Percentiles rank a stretch among this genome's conserved stretches.
Conservation (phyloP, 2,888 invertebrate genomes). For the Epinotia nisella region DNA sequence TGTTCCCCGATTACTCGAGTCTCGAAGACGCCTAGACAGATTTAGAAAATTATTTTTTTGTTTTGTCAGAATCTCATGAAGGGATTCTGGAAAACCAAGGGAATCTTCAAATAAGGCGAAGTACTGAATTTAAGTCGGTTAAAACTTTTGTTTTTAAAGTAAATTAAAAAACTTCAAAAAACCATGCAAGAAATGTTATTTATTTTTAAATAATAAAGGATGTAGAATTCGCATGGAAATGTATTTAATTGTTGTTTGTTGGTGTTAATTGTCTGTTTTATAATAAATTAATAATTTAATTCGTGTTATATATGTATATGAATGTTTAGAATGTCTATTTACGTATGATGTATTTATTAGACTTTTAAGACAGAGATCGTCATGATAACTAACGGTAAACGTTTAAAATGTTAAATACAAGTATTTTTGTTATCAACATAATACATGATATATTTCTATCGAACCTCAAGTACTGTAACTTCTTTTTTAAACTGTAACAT, state of each 20-base stretch:
- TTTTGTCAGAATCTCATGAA: no score
- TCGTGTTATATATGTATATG: constrained; percentile 37
- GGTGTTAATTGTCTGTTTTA: constrained; percentile 41
- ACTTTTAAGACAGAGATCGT: constrained; percentile 9
- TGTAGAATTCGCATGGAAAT: constrained; percentile 32
- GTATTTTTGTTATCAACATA: not conserved
- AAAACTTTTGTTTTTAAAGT: no score
- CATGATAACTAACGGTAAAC: not conserved
- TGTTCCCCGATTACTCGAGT: no score
- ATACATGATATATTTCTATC: not conserved
- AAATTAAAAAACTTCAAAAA: no score
- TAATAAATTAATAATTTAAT: constrained; percentile 30
- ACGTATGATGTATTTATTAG: constrained; percentile 33
- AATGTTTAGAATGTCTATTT: constrained; percentile 43
- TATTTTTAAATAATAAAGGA: constrained; percentile 39
- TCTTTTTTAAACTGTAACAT: not conserved
- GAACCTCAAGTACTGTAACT: not conserved
- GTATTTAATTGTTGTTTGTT: constrained; percentile 41
- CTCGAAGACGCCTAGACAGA: no score
- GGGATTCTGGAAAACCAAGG: no score
- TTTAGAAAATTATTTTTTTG: no score
- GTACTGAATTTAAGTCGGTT: no score
- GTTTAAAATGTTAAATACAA: not conserved
- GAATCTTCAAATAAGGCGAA: no score
- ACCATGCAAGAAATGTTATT: no score